These are phyloP conservation scores for Pelmatolapia mariae DNA, from an alignment of 2,113 vertebrate genomes.

Conservation along the genomic window DNA sequence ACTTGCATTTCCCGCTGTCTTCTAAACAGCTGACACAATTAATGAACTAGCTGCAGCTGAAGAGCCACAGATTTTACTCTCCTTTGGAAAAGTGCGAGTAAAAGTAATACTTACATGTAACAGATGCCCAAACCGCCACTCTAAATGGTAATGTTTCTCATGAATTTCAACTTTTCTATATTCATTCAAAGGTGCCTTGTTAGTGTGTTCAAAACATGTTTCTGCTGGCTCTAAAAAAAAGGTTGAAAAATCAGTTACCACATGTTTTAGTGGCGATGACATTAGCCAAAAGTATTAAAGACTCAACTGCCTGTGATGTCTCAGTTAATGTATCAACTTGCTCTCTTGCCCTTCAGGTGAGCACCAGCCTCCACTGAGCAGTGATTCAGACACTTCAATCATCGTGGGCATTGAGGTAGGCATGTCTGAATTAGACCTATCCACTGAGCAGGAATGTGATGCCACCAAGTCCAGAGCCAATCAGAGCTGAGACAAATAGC, in stretches of 20 bases:
- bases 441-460: slow-evolving; percentile 82
- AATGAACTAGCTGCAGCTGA: not conserved
- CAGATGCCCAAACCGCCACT: not conserved
- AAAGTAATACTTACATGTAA: not conserved
- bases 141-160: not conserved
- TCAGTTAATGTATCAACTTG: not conserved
- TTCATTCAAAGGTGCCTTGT: not conserved
- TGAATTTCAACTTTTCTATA: not conserved
- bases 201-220: not conserved
- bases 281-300: not conserved
- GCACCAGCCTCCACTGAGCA: slow-evolving; percentile 85
- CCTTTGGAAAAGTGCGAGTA: not conserved
- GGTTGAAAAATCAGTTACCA: not conserved
- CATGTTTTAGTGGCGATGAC: not conserved
- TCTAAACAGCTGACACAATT: not conserved
- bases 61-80: not conserved
- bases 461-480: slow-evolving; percentile 83
- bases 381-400: slow-evolving; percentile 86
- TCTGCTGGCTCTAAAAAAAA: not conserved
- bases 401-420: slow-evolving; percentile 83
- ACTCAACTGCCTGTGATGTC: not conserved
- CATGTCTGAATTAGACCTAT: slow-evolving; percentile 83
- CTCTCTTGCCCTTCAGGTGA: slow-evolving; percentile 74
- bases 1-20: not conserved
- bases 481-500: slow-evolving; percentile 3